phyloP scores from a whole-genome alignment of 2,888 invertebrate species.

The Rotaria magnacalcarata region DNA sequence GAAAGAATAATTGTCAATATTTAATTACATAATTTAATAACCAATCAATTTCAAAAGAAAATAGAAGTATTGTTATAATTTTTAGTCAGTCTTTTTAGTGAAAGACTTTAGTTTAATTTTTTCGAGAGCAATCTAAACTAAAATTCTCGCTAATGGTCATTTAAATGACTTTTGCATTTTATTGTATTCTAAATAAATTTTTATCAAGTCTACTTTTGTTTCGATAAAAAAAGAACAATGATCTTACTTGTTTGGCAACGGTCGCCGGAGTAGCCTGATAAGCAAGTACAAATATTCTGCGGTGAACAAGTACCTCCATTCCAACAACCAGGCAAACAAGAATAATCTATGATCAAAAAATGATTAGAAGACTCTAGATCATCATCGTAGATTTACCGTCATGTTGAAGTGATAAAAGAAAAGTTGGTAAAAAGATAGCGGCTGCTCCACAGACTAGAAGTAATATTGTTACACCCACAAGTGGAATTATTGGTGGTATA shows the following conservation, averaged over 20 bases:
- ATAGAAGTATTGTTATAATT: no score
- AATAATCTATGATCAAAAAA: background rate
- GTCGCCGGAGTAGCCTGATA: background rate
- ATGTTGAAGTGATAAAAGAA: background rate
- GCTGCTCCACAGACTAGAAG: background rate
- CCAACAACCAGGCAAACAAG: background rate
- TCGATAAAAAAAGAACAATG: background rate
- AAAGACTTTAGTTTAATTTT: no score
- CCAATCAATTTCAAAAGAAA: no score
- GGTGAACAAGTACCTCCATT: background rate
- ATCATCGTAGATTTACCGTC: background rate
- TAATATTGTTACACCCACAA: background rate
- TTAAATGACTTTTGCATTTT: no score
- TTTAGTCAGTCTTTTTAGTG: no score
- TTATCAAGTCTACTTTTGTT: no score
- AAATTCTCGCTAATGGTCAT: no score
- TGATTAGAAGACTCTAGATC: background rate
- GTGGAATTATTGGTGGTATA: background rate
- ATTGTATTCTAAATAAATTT: no score
- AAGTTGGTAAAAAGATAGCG: no score
- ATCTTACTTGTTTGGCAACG: conserved; percentile 10
- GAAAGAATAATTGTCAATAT: no score
- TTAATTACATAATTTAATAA: no score
- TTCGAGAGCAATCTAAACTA: no score
- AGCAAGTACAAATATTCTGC: background rate